Base-by-base conservation (phyloP, 2,113 vertebrate genomes). In the Nasalis larvatus region DNA sequence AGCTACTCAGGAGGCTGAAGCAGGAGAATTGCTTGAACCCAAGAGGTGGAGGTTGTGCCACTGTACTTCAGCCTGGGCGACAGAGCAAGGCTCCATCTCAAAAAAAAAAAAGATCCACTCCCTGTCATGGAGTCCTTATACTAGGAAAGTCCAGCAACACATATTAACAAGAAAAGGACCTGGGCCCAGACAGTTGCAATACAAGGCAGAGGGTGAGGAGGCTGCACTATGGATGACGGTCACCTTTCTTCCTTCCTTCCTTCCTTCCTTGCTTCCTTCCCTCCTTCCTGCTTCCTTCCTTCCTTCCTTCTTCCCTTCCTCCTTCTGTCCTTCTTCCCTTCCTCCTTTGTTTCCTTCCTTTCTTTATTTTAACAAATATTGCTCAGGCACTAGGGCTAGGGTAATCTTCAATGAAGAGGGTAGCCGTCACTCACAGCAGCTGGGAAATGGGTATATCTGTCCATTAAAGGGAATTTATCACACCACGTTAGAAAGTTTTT, bases 221-320 rank as follows among this genome's bases (percentile, higher is more conserved):
- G 42, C 40, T 10, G 9, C 8, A 10, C 3, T 7, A 73, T 21
- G 68, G 47, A 42, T 42, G 1, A 30, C 0, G 1, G 35, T 20
- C n/a, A 52, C 32, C 49, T 74, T 13, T 32, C 27, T 60, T 42
- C 49, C 20, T 69, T 14, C 18, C n/a, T 54, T 6, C 8, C 47
- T 56, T 16, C 49, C 32, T 40, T 1, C 20, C 2, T 12, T 32
- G 12, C 1, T 23, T 1, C 32, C 16, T 40, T 5, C 3, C 45
- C 16, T 21, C 13, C 21, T 47, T 13, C 14, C 37, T 11, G 42
- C n/a, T 47, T 23, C 37, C 12, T 49, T 2, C 11, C 8, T 9
- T 0, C 23, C 12, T 63, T 3, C 3, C 25, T 40, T 10, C 7
- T 14, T 76, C 6, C 14, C 30, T 20, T 13, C 16, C 25, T 66